Evolutionary conservation across 2,797 vertebrate genomes (phyloP).

Genomic region (Rhadinocentrus ornatus): DNA sequence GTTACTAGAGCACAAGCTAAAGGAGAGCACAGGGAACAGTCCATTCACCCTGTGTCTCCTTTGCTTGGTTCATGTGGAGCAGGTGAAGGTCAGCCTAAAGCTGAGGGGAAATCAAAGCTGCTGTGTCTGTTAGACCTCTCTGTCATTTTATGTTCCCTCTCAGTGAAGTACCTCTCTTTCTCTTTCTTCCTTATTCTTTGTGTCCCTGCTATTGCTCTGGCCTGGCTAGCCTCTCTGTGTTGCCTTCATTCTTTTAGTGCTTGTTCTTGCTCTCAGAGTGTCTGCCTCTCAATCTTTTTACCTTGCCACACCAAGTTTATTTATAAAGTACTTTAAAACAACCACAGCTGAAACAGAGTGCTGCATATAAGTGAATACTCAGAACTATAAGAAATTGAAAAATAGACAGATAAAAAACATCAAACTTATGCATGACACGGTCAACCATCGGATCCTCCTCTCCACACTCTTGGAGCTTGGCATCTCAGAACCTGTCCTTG

Average conservation of each 20-base stretch:
- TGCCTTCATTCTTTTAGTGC: conserved; percentile 5
- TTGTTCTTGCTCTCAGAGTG: conserved; percentile 33
- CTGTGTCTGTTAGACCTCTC: conserved; percentile 67
- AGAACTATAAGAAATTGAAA: background rate
- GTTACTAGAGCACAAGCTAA: conserved; percentile 74
- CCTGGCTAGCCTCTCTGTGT: conserved; percentile 24
- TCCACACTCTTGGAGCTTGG: too few relatives aligned
- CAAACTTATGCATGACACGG: background rate
- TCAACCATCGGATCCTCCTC: too few relatives aligned
- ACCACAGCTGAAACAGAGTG: background rate
- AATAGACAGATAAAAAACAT: background rate
- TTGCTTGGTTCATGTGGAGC: conserved; percentile 73
- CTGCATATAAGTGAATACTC: background rate
- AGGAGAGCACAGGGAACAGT: conserved; percentile 76
- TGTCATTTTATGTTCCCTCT: conserved; percentile 70
- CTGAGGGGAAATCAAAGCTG: conserved; percentile 81
- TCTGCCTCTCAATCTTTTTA: conserved; percentile 37
- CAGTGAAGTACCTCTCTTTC: conserved; percentile 50
- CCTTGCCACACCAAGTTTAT: too few relatives aligned
- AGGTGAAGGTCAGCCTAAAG: conserved; percentile 81
- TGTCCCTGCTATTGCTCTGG: conserved; percentile 31
- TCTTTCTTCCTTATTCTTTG: conserved; percentile 38
- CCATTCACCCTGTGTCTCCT: conserved; percentile 72
- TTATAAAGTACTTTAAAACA: background rate
- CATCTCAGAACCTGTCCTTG: too few relatives aligned